Percentiles rank a stretch among this genome's conserved stretches.
Conservation (phyloP, 2,888 invertebrate genomes). For the Parnassius mnemosyne region DNA sequence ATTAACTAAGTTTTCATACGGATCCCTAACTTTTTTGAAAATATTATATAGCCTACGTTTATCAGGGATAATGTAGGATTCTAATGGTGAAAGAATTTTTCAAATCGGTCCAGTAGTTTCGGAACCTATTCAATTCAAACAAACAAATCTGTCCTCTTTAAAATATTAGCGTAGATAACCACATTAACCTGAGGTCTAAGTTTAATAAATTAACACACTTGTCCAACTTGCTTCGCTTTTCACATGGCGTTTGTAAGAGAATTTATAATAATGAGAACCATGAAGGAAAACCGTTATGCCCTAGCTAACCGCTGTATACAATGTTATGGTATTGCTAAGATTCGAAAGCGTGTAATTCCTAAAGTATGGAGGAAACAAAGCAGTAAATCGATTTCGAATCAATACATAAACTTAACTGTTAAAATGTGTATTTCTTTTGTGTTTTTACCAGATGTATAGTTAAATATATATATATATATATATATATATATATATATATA, state of each 20-base stretch:
- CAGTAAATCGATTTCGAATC: conserved; percentile 15
- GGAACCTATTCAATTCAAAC: no score
- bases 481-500: no score
- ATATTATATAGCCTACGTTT: no score
- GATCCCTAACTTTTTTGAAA: no score
- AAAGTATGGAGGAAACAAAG: conserved; percentile 25
- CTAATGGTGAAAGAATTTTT: no score
- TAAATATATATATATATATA: no score
- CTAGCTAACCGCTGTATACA: conserved; percentile 37
- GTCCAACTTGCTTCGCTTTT: conserved; percentile 15
- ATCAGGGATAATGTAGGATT: no score
- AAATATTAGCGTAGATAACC: no score
- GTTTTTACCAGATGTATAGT: no score
- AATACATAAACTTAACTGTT: conserved; percentile 9
- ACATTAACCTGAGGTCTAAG: conserved; percentile 14
- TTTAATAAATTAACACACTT: conserved; percentile 19
- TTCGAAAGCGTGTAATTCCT: conserved; percentile 40
- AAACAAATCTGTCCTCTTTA: no score
- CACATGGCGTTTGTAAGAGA: conserved; percentile 25
- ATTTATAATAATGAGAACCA: conserved; percentile 25
- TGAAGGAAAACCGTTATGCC: conserved; percentile 34
- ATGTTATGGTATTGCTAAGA: conserved; percentile 32
- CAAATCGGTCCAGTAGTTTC: no score
- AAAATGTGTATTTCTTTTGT: neutral
- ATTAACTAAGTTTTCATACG: no score